A percentile compares a stretch with the other conserved stretches of the same genome.
phyloP scores from a whole-genome alignment of 2,113 vertebrate species.

The Bungarus multicinctus region DNA sequence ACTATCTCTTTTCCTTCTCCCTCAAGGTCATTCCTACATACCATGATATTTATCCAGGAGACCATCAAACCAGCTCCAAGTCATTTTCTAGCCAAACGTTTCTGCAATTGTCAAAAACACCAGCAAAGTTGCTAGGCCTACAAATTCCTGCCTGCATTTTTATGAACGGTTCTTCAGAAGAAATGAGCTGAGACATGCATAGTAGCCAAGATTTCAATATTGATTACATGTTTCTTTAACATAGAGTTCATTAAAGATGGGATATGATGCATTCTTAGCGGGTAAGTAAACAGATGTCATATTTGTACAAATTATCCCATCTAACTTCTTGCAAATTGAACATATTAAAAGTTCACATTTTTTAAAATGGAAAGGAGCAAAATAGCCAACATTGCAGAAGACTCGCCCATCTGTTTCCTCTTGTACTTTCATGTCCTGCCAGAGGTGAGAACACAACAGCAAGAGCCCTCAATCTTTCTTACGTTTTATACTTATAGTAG shows the following conservation, averaged over 20 bases:
- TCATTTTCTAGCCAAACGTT: conserved; percentile 11
- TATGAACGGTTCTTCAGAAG: conserved; percentile 9
- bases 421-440: neutral
- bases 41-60: neutral
- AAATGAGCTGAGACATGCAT: conserved; percentile 43
- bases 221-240: conserved; percentile 22
- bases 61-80: fast-evolving
- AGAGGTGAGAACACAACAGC: neutral
- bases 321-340: neutral
- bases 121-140: conserved; percentile 11
- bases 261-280: conserved; percentile 38
- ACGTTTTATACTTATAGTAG: neutral
- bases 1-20: neutral
- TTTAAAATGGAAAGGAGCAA: neutral
- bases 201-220: conserved; percentile 51
- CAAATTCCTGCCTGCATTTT: conserved; percentile 16
- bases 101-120: conserved; percentile 9
- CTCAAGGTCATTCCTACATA: neutral
- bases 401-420: neutral
- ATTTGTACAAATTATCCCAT: neutral
- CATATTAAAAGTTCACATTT: neutral
- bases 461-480: neutral
- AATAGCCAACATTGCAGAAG: neutral
- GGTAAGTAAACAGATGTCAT: neutral
- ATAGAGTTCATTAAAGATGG: conserved; percentile 30